Percentiles rank a stretch among this genome's conserved stretches.
These are phyloP conservation scores for Arion vulgaris DNA, from an alignment of 1,140 invertebrate species.

Conservation along the genomic window DNA sequence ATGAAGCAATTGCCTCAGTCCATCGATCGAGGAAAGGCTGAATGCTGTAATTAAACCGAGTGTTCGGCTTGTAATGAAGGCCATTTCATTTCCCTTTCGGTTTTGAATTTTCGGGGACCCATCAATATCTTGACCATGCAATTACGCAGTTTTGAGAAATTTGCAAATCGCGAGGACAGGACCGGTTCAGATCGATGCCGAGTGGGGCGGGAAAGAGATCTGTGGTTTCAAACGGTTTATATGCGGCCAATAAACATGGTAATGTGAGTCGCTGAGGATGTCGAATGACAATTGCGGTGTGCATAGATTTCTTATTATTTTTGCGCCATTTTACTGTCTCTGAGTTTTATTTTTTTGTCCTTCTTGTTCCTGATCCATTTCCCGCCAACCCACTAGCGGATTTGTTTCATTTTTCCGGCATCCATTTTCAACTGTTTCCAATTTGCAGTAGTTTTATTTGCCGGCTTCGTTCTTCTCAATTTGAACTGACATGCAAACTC, in stretches of 20 bases:
- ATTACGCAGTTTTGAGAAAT: slow-evolving; percentile 38
- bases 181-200: neutral
- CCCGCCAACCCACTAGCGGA: too few relatives aligned
- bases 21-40: neutral
- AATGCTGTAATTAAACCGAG: slow-evolving; percentile 26
- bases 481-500: neutral
- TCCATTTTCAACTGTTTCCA: neutral
- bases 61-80: slow-evolving; percentile 20
- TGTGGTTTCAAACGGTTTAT: slow-evolving; percentile 33
- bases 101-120: slow-evolving; percentile 14
- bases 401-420: neutral
- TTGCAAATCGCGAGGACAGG: slow-evolving; percentile 30
- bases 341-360: neutral
- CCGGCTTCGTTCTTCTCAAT: neutral
- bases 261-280: neutral
- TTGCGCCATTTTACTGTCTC: neutral
- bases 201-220: neutral
- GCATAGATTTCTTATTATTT: slow-evolving; percentile 17
- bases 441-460: neutral
- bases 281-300: neutral
- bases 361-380: neutral
- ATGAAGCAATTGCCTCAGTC: neutral
- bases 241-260: slow-evolving; percentile 30
- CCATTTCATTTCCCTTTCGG: slow-evolving; percentile 35
- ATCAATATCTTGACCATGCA: slow-evolving; percentile 30